These are phyloP conservation scores for Leptinotarsa defecta DNA, from an alignment of 1,140 invertebrate genomes.

Conservation along the genomic window DNA sequence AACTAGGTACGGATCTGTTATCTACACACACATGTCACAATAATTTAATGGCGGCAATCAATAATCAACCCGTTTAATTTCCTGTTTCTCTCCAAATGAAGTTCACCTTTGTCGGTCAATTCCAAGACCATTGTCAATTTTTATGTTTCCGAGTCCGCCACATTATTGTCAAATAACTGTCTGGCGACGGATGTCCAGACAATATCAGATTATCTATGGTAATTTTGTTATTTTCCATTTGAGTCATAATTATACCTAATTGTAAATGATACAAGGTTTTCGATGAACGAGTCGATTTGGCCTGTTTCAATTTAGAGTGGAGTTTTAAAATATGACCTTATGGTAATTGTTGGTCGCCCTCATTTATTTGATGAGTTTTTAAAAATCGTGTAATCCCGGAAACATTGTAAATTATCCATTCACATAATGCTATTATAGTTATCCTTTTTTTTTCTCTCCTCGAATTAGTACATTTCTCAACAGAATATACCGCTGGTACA, in stretches of 20 bases:
- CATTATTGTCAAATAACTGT: background rate
- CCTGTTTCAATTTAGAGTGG: too few relatives aligned
- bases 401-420: too few relatives aligned
- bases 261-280: too few relatives aligned
- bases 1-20: background rate
- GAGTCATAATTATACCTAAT: background rate
- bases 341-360: too few relatives aligned
- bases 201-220: background rate
- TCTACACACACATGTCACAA: background rate
- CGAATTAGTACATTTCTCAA: too few relatives aligned
- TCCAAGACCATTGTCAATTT: slow-evolving; percentile 21
- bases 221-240: slow-evolving; percentile 4
- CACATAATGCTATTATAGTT: too few relatives aligned
- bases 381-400: too few relatives aligned
- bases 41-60: background rate
- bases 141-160: background rate
- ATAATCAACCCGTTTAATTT: slow-evolving; percentile 18
- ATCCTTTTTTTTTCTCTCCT: too few relatives aligned
- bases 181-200: background rate
- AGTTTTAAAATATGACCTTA: too few relatives aligned
- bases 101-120: slow-evolving; percentile 16
- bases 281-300: too few relatives aligned
- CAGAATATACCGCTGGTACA: too few relatives aligned
- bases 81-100: slow-evolving; percentile 1
- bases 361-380: too few relatives aligned